These are phyloP conservation scores for Dysmachus trigonus DNA, from an alignment of 2,888 invertebrate species.

Conservation along the genomic window DNA sequence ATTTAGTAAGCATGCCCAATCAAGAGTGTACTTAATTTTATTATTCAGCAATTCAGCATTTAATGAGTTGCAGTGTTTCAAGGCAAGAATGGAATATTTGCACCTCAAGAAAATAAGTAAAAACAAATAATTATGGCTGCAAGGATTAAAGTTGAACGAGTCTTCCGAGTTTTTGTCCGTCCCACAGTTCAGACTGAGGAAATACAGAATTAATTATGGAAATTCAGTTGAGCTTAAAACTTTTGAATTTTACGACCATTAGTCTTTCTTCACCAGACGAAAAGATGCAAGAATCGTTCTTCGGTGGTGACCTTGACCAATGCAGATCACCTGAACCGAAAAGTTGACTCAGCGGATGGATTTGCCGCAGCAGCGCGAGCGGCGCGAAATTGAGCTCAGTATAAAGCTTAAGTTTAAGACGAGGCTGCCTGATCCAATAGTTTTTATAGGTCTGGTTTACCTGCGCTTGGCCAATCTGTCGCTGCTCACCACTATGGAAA, in stretches of 20 bases:
- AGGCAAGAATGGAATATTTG: not conserved
- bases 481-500: not conserved
- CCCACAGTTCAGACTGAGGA: not conserved
- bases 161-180: not conserved
- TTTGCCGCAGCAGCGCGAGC: too few species aligned
- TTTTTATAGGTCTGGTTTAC: not conserved
- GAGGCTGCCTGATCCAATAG: not conserved
- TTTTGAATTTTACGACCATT: not conserved
- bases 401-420: not conserved
- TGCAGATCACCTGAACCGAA: constrained; percentile 42
- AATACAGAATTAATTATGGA: not conserved
- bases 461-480: not conserved
- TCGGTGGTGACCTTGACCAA: constrained; percentile 27
- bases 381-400: not conserved
- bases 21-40: not conserved
- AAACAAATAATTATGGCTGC: not conserved
- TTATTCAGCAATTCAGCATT: not conserved
- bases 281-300: constrained; percentile 14
- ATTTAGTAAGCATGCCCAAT: not conserved
- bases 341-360: constrained; percentile 19
- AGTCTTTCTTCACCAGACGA: constrained; percentile 25
- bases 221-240: not conserved
- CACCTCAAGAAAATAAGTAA: not conserved
- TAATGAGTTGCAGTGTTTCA: not conserved
- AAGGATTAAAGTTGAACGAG: not conserved